Evolutionary conservation across 1,140 invertebrate species (phyloP).

Genomic region (Brachionus calyciflorus): DNA sequence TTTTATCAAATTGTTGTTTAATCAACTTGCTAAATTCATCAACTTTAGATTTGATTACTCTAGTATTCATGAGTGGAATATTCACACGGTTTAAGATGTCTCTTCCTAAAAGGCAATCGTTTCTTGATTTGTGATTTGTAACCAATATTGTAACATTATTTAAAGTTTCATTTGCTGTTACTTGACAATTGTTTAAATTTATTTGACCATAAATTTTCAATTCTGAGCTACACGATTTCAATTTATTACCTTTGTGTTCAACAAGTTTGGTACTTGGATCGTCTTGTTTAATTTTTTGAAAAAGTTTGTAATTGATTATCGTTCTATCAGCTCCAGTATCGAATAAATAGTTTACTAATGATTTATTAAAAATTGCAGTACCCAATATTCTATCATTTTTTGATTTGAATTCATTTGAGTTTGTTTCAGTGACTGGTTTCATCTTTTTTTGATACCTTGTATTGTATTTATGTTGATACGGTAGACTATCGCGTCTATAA

Average conservation of each 20-base stretch:
- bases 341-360: conserved; percentile 1
- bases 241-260: conserved; percentile 1
- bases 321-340: conserved; percentile 14
- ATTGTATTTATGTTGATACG: conserved; percentile 23
- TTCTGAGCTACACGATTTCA: conserved; percentile 18
- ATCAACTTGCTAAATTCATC: conserved; percentile 13
- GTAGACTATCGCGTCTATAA: not conserved
- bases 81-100: conserved; percentile 5
- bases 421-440: conserved; percentile 8
- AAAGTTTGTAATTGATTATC: conserved; percentile 18
- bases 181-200: conserved; percentile 29
- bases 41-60: conserved; percentile 8
- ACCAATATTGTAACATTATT: conserved; percentile 19
- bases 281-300: conserved; percentile 10
- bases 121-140: not conserved
- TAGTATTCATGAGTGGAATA: not conserved
- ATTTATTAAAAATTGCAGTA: conserved; percentile 24
- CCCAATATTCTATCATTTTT: not conserved
- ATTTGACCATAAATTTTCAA: conserved; percentile 29
- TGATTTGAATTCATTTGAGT: not conserved
- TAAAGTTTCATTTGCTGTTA: conserved; percentile 22
- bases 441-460: not conserved
- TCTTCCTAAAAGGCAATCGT: conserved; percentile 1
- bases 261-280: conserved; percentile 11
- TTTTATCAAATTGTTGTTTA: conserved; percentile 11